Percentiles rank a stretch among this genome's conserved stretches.
These are phyloP conservation scores for Abrostola triplasia DNA, from an alignment of 2,888 invertebrate genomes.

Conservation along the genomic window DNA sequence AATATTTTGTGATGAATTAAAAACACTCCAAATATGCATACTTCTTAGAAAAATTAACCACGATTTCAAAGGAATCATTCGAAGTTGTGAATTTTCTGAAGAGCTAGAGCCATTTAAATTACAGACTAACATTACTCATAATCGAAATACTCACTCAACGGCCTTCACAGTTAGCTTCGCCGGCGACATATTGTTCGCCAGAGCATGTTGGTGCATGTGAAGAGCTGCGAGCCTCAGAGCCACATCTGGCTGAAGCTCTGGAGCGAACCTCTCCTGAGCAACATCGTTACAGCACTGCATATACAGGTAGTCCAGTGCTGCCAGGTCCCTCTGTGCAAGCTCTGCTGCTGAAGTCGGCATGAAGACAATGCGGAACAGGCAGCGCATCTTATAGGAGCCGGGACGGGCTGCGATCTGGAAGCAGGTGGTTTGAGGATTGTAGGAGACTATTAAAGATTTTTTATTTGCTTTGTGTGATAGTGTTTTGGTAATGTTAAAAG, in stretches of 20 bases:
- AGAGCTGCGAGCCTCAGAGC: slow-evolving; percentile 95
- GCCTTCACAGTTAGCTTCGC: slow-evolving; percentile 95
- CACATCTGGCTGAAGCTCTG: slow-evolving; percentile 95
- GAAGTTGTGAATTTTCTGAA: too few relatives aligned
- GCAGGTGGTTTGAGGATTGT: background rate
- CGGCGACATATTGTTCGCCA: slow-evolving; percentile 93
- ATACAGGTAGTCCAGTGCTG: slow-evolving; percentile 96
- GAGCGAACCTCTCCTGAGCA: slow-evolving; percentile 96
- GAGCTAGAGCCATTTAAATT: too few relatives aligned
- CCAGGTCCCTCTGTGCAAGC: slow-evolving; percentile 94
- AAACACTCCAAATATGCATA: too few relatives aligned
- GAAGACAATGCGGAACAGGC: slow-evolving; percentile 96
- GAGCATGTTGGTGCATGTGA: slow-evolving; percentile 96
- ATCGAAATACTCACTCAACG: slow-evolving; percentile 92
- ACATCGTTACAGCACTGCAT: slow-evolving; percentile 98
- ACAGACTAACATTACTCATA: too few relatives aligned
- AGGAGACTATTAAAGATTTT: background rate
- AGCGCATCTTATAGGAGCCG: slow-evolving; percentile 96
- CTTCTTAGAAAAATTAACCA: too few relatives aligned
- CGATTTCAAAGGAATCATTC: too few relatives aligned
- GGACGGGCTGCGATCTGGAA: slow-evolving; percentile 95
- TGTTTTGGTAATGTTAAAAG: too few relatives aligned
- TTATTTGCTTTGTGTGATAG: background rate
- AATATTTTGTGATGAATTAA: too few relatives aligned
- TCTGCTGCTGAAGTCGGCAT: slow-evolving; percentile 96